phyloP scores from a whole-genome alignment of 2,113 vertebrate species.

The Datnioides undecimradiatus region DNA sequence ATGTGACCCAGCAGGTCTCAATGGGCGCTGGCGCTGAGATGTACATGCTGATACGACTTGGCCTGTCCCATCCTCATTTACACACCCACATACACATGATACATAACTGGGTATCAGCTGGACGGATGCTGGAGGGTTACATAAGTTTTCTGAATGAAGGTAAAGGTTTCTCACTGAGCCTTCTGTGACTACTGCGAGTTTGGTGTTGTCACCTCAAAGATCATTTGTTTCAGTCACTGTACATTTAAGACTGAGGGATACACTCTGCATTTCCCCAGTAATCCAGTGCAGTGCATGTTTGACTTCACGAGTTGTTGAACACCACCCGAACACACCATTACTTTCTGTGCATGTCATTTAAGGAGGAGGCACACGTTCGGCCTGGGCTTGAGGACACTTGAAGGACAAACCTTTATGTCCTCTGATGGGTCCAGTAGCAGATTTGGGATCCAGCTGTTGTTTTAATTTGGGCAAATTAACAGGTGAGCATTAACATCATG shows the following conservation, averaged over 20 bases:
- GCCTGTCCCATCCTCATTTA: not conserved
- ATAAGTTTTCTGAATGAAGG: not conserved
- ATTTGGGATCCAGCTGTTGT: not conserved
- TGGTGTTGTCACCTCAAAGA: not conserved
- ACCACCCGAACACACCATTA: not conserved
- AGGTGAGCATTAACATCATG: not conserved
- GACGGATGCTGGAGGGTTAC: not conserved
- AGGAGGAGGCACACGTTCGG: not conserved
- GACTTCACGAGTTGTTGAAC: not conserved
- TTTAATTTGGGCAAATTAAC: not conserved
- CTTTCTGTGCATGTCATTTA: not conserved
- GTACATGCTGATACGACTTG: not conserved
- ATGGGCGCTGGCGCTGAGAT: not conserved
- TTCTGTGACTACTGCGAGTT: not conserved
- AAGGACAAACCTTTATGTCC: not conserved
- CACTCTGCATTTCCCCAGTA: not conserved
- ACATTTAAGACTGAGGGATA: not conserved
- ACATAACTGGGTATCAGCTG: not conserved
- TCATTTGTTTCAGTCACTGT: not conserved
- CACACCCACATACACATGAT: not conserved
- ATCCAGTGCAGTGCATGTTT: too few relatives aligned
- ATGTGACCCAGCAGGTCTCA: not conserved
- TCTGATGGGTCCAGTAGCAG: not conserved
- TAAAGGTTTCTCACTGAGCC: too few relatives aligned
- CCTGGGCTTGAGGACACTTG: not conserved